Percentiles rank a stretch among this genome's conserved stretches.
Evolutionary conservation across 2,888 invertebrate genomes (phyloP).

Genomic region (Apamea monoglypha): DNA sequence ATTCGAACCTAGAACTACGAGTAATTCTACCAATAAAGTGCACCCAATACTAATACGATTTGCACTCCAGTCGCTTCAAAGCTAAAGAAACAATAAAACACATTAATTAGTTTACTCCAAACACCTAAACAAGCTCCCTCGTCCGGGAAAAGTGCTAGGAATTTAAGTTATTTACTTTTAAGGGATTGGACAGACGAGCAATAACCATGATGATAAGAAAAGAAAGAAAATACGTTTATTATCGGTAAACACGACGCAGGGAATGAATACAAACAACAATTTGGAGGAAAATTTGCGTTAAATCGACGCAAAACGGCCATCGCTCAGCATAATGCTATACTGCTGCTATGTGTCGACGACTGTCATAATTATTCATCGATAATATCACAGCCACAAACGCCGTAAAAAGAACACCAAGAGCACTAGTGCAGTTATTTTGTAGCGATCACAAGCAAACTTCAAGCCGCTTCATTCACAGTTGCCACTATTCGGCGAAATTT

Average conservation of each 20-base stretch:
- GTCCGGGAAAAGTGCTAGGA: constrained; percentile 28
- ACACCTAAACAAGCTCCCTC: constrained; percentile 34
- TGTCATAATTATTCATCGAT: neutral
- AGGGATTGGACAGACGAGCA: neutral
- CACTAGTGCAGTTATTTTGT: neutral
- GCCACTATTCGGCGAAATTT: neutral
- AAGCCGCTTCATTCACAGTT: neutral
- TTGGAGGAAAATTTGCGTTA: no score
- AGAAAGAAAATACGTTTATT: no score
- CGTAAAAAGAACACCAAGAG: neutral
- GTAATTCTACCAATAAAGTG: constrained; percentile 15
- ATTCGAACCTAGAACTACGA: neutral
- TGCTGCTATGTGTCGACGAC: no score
- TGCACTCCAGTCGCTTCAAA: constrained; percentile 11
- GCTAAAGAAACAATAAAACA: constrained; percentile 50
- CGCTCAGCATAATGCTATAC: no score
- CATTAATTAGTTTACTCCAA: constrained; percentile 49
- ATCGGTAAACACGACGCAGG: no score
- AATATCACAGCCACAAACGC: neutral
- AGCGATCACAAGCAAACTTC: neutral
- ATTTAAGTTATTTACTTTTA: constrained; percentile 35
- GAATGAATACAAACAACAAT: no score
- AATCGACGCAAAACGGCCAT: no score
- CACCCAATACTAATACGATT: constrained; percentile 37
- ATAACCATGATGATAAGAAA: no score